These are phyloP conservation scores for Mustelus asterias DNA, from an alignment of 2,113 vertebrate species.

Conservation along the genomic window DNA sequence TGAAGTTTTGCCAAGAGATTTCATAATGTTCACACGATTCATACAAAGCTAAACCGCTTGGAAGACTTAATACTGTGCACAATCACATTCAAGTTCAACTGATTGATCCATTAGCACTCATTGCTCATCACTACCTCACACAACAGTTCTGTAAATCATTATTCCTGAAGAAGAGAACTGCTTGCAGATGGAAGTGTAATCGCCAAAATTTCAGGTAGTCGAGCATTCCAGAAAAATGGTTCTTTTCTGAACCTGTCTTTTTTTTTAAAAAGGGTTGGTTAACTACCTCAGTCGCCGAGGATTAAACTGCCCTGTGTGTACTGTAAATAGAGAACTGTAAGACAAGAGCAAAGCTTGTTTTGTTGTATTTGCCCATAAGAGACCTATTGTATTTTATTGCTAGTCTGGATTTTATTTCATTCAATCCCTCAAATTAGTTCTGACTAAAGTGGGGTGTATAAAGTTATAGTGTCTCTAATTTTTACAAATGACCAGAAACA, in stretches of 20 bases:
- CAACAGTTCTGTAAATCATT: constrained; percentile 16
- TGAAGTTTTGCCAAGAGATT: constrained; percentile 4
- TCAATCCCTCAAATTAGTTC: background rate
- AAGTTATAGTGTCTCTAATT: constrained; percentile 55
- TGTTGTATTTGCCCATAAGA: constrained; percentile 34
- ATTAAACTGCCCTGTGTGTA: constrained; percentile 99
- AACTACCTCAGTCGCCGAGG: constrained; percentile 98
- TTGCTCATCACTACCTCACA: constrained; percentile 36
- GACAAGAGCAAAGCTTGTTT: constrained; percentile 99
- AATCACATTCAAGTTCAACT: constrained; percentile 15
- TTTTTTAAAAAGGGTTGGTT: constrained; percentile 80
- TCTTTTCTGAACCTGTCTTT: constrained; percentile 99
- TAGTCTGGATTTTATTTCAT: background rate
- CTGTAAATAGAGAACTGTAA: constrained; percentile 99
- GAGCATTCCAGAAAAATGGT: constrained; percentile 99
- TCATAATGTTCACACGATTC: constrained; percentile 7
- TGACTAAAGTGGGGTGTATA: constrained; percentile 65
- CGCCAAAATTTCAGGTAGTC: constrained; percentile 96
- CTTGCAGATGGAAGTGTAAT: constrained; percentile 99
- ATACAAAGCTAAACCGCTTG: background rate
- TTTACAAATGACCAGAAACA: constrained; percentile 92
- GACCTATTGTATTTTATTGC: constrained; percentile 15
- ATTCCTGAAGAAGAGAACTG: constrained; percentile 58
- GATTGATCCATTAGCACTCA: constrained; percentile 11
- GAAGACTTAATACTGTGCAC: constrained; percentile 18